phyloP scores from a whole-genome alignment of 2,888 invertebrate genomes.

The Meta bourneti region DNA sequence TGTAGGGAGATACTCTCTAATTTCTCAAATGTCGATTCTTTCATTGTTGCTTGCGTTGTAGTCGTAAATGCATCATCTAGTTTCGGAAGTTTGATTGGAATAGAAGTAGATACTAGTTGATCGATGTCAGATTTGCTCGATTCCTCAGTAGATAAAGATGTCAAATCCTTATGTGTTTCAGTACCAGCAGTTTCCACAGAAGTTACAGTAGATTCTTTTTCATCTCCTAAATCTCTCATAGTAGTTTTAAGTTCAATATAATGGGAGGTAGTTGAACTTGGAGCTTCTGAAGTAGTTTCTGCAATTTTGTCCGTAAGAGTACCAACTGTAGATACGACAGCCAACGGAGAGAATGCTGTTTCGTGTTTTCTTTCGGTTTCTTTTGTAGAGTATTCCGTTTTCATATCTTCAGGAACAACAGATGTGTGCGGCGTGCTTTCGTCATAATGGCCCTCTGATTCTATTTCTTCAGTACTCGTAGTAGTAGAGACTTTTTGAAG shows the following conservation, averaged over 20 bases:
- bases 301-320: neutral
- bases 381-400: neutral
- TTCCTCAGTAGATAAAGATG: neutral
- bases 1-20: neutral
- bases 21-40: neutral
- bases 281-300: neutral
- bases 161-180: neutral
- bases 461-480: no score
- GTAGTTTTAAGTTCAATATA: neutral
- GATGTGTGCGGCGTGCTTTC: neutral
- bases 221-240: neutral
- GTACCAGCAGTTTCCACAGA: neutral
- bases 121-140: neutral
- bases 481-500: no score
- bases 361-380: neutral
- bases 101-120: neutral
- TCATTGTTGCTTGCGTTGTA: neutral
- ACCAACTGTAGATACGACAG: neutral
- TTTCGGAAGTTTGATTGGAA: slow-evolving; percentile 51
- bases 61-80: slow-evolving; percentile 40
- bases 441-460: no score
- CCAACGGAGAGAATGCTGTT: neutral
- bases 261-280: neutral
- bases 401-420: neutral
- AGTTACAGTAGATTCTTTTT: neutral